These are phyloP conservation scores for Zhengitettix transpicula DNA, from an alignment of 2,888 invertebrate species.

Conservation along the genomic window DNA sequence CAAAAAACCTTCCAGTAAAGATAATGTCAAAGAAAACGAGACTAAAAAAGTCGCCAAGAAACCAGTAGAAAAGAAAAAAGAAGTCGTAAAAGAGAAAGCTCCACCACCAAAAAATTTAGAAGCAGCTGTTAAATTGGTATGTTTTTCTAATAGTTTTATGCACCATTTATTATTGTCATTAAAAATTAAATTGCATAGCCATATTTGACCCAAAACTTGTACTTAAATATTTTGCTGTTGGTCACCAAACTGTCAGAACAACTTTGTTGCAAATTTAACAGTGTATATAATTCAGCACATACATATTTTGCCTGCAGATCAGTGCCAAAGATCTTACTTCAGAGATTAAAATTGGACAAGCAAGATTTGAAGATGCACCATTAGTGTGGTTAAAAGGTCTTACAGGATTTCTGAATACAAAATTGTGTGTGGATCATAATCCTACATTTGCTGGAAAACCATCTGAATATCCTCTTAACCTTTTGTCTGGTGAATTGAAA, in stretches of 20 bases:
- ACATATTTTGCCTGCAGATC: slow-evolving; percentile 7
- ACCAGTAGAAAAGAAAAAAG: slow-evolving; percentile 27
- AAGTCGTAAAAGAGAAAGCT: slow-evolving; percentile 39
- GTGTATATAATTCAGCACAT: not conserved
- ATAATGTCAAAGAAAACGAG: slow-evolving; percentile 28
- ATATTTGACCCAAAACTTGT: too few species aligned
- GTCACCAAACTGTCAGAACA: too few species aligned
- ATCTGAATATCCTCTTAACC: slow-evolving; percentile 34
- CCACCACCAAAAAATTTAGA: slow-evolving; percentile 47
- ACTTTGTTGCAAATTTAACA: not conserved
- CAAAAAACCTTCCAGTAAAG: slow-evolving; percentile 28
- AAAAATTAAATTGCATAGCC: not conserved
- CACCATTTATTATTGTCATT: not conserved
- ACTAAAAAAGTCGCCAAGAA: slow-evolving; percentile 21
- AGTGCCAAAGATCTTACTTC: slow-evolving; percentile 10
- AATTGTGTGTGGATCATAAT: slow-evolving; percentile 39
- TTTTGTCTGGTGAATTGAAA: slow-evolving; percentile 31
- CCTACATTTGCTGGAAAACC: slow-evolving; percentile 23
- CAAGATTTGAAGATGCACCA: slow-evolving; percentile 52
- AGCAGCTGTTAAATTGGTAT: slow-evolving; percentile 42
- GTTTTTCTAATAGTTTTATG: slow-evolving; percentile 14
- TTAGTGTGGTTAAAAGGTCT: slow-evolving; percentile 54
- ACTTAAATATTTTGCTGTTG: too few species aligned
- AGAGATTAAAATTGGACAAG: slow-evolving; percentile 35
- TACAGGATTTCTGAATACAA: slow-evolving; percentile 42